A percentile compares a stretch with the other conserved stretches of the same genome.
phyloP scores from a whole-genome alignment of 2,113 vertebrate species.

The Siphamia tubifer region DNA sequence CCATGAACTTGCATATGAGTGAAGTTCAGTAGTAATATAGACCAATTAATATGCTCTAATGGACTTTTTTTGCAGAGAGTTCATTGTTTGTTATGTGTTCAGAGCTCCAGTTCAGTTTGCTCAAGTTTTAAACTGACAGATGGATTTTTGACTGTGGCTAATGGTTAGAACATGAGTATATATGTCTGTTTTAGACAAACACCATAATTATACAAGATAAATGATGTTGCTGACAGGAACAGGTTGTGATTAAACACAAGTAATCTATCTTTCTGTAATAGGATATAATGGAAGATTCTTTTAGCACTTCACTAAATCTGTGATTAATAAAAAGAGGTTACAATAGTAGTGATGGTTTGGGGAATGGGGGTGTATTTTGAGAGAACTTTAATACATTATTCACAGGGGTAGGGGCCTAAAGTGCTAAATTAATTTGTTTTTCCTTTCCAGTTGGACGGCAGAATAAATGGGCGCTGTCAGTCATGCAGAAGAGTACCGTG shows the following conservation, averaged over 20 bases:
- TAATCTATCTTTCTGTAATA: constrained; percentile 21
- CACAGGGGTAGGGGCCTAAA: constrained; percentile 79
- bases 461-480: constrained; percentile 89
- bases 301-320: constrained; percentile 14
- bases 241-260: not conserved
- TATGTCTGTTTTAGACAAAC: constrained; percentile 13
- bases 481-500: constrained; percentile 87
- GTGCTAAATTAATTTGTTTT: constrained; percentile 88
- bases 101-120: not conserved
- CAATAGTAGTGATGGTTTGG: constrained; percentile 38
- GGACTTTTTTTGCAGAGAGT: not conserved
- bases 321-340: constrained; percentile 22
- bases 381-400: constrained; percentile 86
- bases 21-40: not conserved
- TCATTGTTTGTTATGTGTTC: not conserved
- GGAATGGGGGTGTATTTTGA: not conserved
- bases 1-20: constrained; percentile 2
- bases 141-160: not conserved
- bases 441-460: constrained; percentile 89
- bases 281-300: constrained; percentile 12
- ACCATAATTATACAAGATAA: not conserved
- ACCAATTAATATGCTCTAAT: not conserved
- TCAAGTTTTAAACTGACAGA: not conserved
- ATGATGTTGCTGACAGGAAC: not conserved
- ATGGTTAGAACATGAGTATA: not conserved